Evolutionary conservation across 1,140 invertebrate genomes (phyloP), one percentile per base, ranked within the genome.

Genomic region (Tribolium madens): DNA sequence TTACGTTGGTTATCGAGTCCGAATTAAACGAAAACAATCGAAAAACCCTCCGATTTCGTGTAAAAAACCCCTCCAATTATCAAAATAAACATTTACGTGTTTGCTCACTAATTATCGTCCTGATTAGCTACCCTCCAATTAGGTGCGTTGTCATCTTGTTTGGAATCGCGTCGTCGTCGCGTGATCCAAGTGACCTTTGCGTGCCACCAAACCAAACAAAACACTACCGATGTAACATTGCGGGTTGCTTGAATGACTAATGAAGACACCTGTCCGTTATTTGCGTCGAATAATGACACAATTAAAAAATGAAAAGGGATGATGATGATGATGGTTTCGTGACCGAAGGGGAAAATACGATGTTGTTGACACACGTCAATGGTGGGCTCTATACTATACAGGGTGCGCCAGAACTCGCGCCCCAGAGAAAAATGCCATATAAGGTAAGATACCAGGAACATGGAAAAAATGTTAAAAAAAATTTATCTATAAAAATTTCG

Each of bases 231-330:
- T 47, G 42, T 47, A 26, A 46, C 14, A 15, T 71, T 71, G 47
- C 47, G 68, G 68, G 68, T 71, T 47, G 13, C 18, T 47, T 71
- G 68, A 71, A 71, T 71, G 68, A 50, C 47, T 71, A 71, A 71
- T 71, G 68, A 71, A 71, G 68, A 71, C 68, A 71, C 68, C 68
- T 71, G 68, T 71, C 68, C 36, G 68, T 71, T 71, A 64, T 64
- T 64, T 64, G 57, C 21, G 7, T 15, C 48, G 2, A 6, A 3
- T 64, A 64, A 64, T 64, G 57, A 64, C 57, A 64, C 57, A 64
- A 64, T 64, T 64, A 64, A 33, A 33, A 14, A 33, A 26, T n/a
- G 53, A 10, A 33, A 12, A 26, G 57, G 21, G 57, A 14, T 14
- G 57, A 26, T 26, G 12, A 26, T 26, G 12, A 9, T 13, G 10